A percentile compares a stretch with the other conserved stretches of the same genome.
phyloP scores from a whole-genome alignment of 2,797 vertebrate species.

The Sandelia bainsii region DNA sequence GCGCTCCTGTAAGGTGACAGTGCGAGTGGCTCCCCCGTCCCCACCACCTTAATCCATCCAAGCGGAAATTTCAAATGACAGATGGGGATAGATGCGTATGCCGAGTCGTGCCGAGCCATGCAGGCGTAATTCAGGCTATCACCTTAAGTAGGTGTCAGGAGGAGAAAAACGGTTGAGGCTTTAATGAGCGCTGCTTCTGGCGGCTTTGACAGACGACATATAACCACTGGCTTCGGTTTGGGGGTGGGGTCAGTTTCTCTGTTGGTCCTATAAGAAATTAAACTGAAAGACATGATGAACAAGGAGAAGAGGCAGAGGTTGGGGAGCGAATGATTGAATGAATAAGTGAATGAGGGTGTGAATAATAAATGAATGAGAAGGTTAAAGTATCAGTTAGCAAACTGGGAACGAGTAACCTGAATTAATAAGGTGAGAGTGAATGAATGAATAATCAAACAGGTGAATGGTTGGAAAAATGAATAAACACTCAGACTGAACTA shows the following conservation, averaged over 20 bases:
- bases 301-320: conserved; percentile 24
- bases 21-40: conserved; percentile 3
- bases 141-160: conserved; percentile 78
- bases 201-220: conserved; percentile 63
- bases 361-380: conserved; percentile 55
- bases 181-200: conserved; percentile 73
- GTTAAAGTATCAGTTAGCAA: conserved; percentile 40
- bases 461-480: conserved; percentile 1
- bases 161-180: conserved; percentile 70
- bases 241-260: conserved; percentile 36
- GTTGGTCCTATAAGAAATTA: conserved; percentile 72
- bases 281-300: conserved; percentile 47
- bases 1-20: conserved; percentile 39
- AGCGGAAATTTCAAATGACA: conserved; percentile 74
- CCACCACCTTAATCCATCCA: conserved; percentile 54
- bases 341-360: conserved; percentile 53
- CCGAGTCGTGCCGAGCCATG: conserved; percentile 20
- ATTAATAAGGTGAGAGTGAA: conserved; percentile 11
- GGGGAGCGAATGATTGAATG: conserved; percentile 29
- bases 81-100: conserved; percentile 57
- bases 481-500: not conserved
- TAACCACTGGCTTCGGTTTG: conserved; percentile 51
- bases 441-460: not conserved
- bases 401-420: conserved; percentile 24
- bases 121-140: conserved; percentile 72